Evolutionary conservation across 2,888 invertebrate species (phyloP).

Genomic region (Chloroclysta siterata): DNA sequence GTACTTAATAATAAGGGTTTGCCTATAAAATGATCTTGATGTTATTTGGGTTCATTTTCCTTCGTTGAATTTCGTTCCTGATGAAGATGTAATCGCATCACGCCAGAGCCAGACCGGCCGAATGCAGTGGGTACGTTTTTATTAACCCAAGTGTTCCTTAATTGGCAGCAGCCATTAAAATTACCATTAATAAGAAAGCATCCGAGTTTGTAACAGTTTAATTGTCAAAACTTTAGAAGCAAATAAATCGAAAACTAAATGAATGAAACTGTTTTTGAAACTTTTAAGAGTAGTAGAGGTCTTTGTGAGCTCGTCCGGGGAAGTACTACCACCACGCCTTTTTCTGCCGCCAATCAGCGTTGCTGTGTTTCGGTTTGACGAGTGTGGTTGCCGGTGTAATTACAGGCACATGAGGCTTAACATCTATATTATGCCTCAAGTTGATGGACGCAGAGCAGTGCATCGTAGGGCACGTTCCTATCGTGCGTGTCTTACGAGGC

Average conservation of each 20-base stretch:
- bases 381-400: no score
- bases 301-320: no score
- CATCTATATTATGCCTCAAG: no score
- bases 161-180: constrained; percentile 42
- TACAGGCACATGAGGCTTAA: no score
- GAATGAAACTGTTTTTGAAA: neutral
- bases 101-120: constrained; percentile 12
- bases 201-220: constrained; percentile 25
- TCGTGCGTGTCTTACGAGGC: no score
- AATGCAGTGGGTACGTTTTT: constrained; percentile 36
- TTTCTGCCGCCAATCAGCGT: no score
- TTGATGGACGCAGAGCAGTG: no score
- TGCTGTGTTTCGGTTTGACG: no score
- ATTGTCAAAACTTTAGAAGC: constrained; percentile 5
- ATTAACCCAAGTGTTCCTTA: constrained; percentile 41
- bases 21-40: neutral
- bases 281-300: no score
- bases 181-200: constrained; percentile 40
- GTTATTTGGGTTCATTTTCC: constrained; percentile 1
- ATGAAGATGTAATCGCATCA: constrained; percentile 36
- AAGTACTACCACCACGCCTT: no score
- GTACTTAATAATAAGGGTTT: neutral
- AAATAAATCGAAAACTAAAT: neutral
- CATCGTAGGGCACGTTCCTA: no score
- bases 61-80: constrained; percentile 6